Base-by-base conservation (phyloP, 2,113 vertebrate species). In the Fulmarus glacialis region DNA sequence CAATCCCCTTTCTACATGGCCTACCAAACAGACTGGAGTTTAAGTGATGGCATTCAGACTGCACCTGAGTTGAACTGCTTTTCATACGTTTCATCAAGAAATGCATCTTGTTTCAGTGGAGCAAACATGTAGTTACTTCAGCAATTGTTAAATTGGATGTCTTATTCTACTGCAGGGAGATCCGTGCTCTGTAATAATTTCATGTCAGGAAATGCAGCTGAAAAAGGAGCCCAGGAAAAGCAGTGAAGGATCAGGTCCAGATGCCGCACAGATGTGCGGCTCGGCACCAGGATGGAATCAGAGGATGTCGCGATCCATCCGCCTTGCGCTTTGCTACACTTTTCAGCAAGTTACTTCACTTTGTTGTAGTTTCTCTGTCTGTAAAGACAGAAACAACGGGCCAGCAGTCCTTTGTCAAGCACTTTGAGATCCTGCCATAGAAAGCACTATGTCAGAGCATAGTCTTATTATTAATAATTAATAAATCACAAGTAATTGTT, bases 1-100 rank as follows among this genome's bases (percentile, higher is more conserved):
- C 47, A 78, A n/a, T 14, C 5, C 5, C 5, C 26, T 60, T 81
- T 63, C 47, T 70, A 47, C 11, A 15, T 0, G 0, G 23, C 40
- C 74, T 60, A 1, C 40, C 32, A 84, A 66, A 48, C 17, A 87
- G 42, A 14, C 26, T 43, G 48, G 15, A 29, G 45, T 75, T 82
- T 40, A 87, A 40, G 8, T 7, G 55, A 16, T 42, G 42, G 34
- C 26, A 66, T 62, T 89, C 59, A 74, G 40, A 40, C 4, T 59
- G 47, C 47, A 73, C 4, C 15, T 17, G 20, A 68, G 19, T 12
- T 56, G 48, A 91, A n/a, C 23, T 36, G 29, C 48, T 74, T 88
- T 77, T 67, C 29, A 4, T 8, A 2, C 1, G 12, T 67, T 87
- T 90, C 50, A 52, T 22, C 9, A 5, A 50, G 63, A 79, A 94